Base-by-base conservation (phyloP, 1,140 invertebrate genomes). In the Eumaeus atala region DNA sequence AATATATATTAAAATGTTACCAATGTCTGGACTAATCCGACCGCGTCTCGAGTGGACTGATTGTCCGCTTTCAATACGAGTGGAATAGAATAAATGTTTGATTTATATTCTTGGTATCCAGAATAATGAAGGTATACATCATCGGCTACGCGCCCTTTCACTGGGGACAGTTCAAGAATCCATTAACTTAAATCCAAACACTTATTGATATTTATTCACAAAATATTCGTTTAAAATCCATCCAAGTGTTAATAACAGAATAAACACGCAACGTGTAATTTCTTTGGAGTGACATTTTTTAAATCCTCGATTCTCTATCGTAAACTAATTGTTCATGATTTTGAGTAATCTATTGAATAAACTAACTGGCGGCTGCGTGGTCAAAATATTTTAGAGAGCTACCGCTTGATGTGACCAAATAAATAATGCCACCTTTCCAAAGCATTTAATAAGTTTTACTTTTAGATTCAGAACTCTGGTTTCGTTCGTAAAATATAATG, bases 1-100 rank as follows among this genome's bases (percentile, higher is more conserved):
- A 73, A 59, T 61, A 67, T 66, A 55, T 64, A 72, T 75, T 74
- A 66, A 68, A 71, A 70, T 70, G 62, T 75, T 72, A 57, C 61
- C 62, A 73, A 70, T 59, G 66, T 74, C 59, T 59, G 59, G 70
- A 64, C 73, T 78, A 84, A 82, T 81, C 72, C 71, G 54, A 74
- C 76, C 73, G 59, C 72, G 69, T 61, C 50, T 79, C 59, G 66
- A 80, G 74, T 75, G 74, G 62, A 52, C 54, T 59, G 55, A 62
- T 63, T 72, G 64, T 74, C 54, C 63, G 62, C 61, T 63, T 57
- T 48, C 58, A 69, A 67, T 70, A 66, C 60, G 65, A 69, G 65
- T 66, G 61, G 61, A 68, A 50, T 63, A 51, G 69, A 75, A 74
- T 76, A 67, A 69, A 50, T 76, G 71, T 62, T 72, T 71, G 70